These are phyloP conservation scores for Drosophila persimilis DNA, from an alignment of 1,140 invertebrate genomes.

Conservation along the genomic window DNA sequence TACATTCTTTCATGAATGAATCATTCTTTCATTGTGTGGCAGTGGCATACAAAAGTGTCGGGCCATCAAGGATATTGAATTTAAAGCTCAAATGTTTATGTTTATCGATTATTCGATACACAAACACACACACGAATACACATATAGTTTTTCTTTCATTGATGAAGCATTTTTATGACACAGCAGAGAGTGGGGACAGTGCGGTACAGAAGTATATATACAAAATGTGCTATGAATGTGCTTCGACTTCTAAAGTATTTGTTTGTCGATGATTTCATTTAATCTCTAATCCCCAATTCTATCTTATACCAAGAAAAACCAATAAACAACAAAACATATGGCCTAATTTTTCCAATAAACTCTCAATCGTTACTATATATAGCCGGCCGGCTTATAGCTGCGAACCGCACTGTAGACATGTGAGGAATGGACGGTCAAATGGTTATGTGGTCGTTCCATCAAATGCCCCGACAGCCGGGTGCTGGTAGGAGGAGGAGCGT, in stretches of 20 bases:
- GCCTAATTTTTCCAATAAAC: too few relatives aligned
- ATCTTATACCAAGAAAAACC: too few relatives aligned
- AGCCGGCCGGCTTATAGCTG: too few relatives aligned
- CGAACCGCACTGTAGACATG: slow-evolving; percentile 17
- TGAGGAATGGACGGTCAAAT: slow-evolving; percentile 19
- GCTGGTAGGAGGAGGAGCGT: not conserved
- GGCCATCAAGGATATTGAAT: slow-evolving; percentile 46
- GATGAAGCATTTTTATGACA: slow-evolving; percentile 37
- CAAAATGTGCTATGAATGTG: not conserved
- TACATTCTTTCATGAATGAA: not conserved
- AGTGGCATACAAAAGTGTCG: slow-evolving; percentile 16
- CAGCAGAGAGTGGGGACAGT: not conserved
- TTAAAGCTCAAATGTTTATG: slow-evolving; percentile 59
- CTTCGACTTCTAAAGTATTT: too few relatives aligned
- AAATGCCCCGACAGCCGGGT: slow-evolving; percentile 19
- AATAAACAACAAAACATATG: too few relatives aligned
- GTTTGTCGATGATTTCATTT: too few relatives aligned
- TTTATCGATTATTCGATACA: slow-evolving; percentile 41
- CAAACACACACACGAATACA: not conserved
- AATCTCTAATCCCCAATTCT: too few relatives aligned
- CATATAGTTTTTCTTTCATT: slow-evolving; percentile 22
- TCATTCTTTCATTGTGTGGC: slow-evolving; percentile 4
- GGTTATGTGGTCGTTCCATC: slow-evolving; percentile 39
- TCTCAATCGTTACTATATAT: too few relatives aligned
- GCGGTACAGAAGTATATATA: not conserved